Conservation (phyloP, 2,888 invertebrate genomes). For the Sinopyrophorus schimmeli region DNA sequence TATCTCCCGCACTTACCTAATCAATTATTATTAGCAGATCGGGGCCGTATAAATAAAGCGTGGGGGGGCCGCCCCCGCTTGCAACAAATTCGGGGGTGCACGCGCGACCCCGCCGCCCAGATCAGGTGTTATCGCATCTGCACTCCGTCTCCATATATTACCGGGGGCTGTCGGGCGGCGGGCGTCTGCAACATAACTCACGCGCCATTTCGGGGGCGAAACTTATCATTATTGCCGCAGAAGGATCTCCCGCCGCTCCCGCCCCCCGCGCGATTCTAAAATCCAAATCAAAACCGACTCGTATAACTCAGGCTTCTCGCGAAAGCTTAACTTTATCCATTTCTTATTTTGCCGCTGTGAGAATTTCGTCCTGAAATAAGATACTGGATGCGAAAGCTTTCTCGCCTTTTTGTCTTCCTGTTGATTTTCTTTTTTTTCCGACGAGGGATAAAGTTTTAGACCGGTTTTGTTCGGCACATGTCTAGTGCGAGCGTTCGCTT, state of each 20-base stretch:
- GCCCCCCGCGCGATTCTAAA: too few relatives aligned
- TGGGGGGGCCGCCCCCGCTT: too few relatives aligned
- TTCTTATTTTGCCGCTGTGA: slow-evolving; percentile 39
- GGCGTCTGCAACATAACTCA: slow-evolving; percentile 44
- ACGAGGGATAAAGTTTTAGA: slow-evolving; percentile 31
- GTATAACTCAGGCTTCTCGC: slow-evolving; percentile 31
- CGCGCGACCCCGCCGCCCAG: too few relatives aligned
- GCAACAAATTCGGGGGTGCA: too few relatives aligned
- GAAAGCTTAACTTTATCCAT: slow-evolving; percentile 40
- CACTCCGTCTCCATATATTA: slow-evolving; percentile 51
- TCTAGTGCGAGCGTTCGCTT: slow-evolving; percentile 23
- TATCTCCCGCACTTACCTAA: slow-evolving; percentile 24
- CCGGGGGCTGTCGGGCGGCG: slow-evolving; percentile 38
- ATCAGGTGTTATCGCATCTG: slow-evolving; percentile 52
- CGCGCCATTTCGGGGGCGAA: slow-evolving; percentile 38
- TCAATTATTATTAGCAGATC: slow-evolving; percentile 28
- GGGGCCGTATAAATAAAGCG: too few relatives aligned
- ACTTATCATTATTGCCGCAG: slow-evolving; percentile 41
- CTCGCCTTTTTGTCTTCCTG: slow-evolving; percentile 31
- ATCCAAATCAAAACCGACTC: slow-evolving; percentile 40
- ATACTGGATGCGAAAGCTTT: slow-evolving; percentile 32
- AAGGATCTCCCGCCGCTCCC: slow-evolving; percentile 23
- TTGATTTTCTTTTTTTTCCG: slow-evolving; percentile 33
- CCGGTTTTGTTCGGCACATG: slow-evolving; percentile 31
- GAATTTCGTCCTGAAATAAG: slow-evolving; percentile 35